phyloP scores from a whole-genome alignment of 37 sponge, comb jelly and placozoan genomes.

The Oscarella lobularis region DNA sequence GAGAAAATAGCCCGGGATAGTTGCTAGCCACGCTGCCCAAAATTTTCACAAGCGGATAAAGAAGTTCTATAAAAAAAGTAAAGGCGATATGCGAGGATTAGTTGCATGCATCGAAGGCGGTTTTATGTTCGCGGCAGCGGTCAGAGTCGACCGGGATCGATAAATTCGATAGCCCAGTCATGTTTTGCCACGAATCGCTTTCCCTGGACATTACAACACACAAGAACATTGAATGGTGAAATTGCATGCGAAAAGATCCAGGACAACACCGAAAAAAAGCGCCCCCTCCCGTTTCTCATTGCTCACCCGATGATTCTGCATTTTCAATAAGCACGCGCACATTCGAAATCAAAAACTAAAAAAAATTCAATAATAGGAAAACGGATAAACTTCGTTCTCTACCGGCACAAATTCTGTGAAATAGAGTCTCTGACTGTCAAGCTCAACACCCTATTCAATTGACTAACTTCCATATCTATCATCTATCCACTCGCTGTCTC shows the following conservation, averaged over 20 bases:
- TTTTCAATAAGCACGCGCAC: background rate
- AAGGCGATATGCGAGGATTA: too few relatives aligned
- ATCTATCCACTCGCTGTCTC: background rate
- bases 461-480: background rate
- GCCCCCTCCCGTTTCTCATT: background rate
- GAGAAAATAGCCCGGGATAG: background rate
- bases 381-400: background rate
- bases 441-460: slow-evolving; percentile 5
- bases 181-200: too few relatives aligned
- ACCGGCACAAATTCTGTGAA: slow-evolving; percentile 24
- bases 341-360: background rate
- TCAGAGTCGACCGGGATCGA: too few relatives aligned
- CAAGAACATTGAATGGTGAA: background rate
- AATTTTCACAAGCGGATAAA: background rate
- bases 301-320: background rate
- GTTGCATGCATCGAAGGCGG: too few relatives aligned
- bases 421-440: background rate
- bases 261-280: slow-evolving; percentile 9
- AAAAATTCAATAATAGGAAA: background rate
- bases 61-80: background rate
- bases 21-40: background rate
- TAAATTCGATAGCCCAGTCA: too few relatives aligned
- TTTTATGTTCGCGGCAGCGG: too few relatives aligned
- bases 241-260: slow-evolving; percentile 4
- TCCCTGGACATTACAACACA: background rate